Conservation (phyloP, 2,888 invertebrate genomes). For the Coelinius sp. region DNA sequence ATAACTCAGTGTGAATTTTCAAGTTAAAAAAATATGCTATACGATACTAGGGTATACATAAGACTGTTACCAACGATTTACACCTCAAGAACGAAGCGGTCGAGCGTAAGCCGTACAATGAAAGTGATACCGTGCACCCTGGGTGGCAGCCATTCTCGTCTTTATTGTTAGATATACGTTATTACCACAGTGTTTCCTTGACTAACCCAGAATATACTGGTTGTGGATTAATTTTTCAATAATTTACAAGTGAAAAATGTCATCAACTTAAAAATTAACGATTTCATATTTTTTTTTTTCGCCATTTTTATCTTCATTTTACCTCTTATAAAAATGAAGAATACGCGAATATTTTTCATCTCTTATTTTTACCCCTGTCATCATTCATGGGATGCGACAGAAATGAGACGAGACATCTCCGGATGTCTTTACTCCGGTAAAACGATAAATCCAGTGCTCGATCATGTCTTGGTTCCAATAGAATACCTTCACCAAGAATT, state of each 20-base stretch:
- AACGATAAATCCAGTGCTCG: slow-evolving; percentile 40
- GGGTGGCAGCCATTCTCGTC: slow-evolving; percentile 30
- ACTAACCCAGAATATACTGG: neutral
- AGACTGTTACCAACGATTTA: slow-evolving; percentile 27
- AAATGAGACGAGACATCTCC: slow-evolving; percentile 38
- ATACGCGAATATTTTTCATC: slow-evolving; percentile 14
- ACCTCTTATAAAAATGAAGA: slow-evolving; percentile 14
- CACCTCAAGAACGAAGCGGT: slow-evolving; percentile 30
- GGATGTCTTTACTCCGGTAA: slow-evolving; percentile 36
- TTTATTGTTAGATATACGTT: slow-evolving; percentile 17
- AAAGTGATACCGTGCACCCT: slow-evolving; percentile 30
- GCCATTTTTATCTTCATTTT: neutral
- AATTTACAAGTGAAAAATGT: neutral
- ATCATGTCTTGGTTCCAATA: slow-evolving; percentile 20
- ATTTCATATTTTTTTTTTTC: neutral
- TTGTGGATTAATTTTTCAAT: neutral
- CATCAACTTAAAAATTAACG: slow-evolving; percentile 8
- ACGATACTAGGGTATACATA: slow-evolving; percentile 2
- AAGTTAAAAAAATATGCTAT: neutral
- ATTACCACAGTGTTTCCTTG: slow-evolving; percentile 14
- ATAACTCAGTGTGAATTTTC: neutral
- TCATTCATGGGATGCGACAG: slow-evolving; percentile 18
- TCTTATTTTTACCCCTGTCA: slow-evolving; percentile 6
- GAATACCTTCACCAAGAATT: neutral
- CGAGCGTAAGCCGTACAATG: slow-evolving; percentile 29